Evolutionary conservation across 2,113 vertebrate genomes (phyloP).

Genomic region (Dissostichus mawsoni): DNA sequence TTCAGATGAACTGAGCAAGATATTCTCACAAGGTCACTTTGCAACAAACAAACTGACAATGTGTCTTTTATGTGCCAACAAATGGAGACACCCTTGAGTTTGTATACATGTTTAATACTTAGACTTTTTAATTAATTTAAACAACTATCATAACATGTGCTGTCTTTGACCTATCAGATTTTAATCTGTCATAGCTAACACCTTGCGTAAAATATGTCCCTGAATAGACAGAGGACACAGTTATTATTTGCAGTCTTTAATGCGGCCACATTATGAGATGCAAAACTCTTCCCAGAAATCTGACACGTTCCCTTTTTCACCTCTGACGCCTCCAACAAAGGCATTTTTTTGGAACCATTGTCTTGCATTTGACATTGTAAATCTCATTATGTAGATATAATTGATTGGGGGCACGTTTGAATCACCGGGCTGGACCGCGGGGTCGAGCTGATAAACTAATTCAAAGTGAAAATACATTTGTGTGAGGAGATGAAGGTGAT

Average conservation of each 20-base stretch:
- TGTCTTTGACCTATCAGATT: constrained; percentile 2
- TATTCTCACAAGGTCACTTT: constrained; percentile 13
- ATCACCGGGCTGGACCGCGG: constrained; percentile 32
- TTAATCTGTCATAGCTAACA: not conserved
- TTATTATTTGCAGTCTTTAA: constrained; percentile 4
- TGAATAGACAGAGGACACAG: not conserved
- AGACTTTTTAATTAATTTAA: not conserved
- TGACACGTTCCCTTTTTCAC: constrained; percentile 40
- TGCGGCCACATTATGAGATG: not conserved
- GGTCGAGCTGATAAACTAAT: constrained; percentile 69
- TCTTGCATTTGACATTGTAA: constrained; percentile 65
- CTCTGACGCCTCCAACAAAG: constrained; percentile 16
- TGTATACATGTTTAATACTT: not conserved
- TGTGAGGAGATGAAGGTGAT: constrained; percentile 48
- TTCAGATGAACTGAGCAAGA: not conserved
- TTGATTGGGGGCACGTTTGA: constrained; percentile 57
- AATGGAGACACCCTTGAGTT: not conserved
- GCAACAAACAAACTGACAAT: not conserved
- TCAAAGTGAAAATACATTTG: constrained; percentile 48
- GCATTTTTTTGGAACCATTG: constrained; percentile 44
- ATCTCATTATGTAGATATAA: constrained; percentile 76
- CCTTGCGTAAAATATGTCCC: not conserved
- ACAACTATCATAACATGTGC: not conserved
- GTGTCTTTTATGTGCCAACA: not conserved
- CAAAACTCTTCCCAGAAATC: constrained; percentile 16